Base-by-base conservation (phyloP, 1,140 invertebrate species). In the Araneus ventricosus region DNA sequence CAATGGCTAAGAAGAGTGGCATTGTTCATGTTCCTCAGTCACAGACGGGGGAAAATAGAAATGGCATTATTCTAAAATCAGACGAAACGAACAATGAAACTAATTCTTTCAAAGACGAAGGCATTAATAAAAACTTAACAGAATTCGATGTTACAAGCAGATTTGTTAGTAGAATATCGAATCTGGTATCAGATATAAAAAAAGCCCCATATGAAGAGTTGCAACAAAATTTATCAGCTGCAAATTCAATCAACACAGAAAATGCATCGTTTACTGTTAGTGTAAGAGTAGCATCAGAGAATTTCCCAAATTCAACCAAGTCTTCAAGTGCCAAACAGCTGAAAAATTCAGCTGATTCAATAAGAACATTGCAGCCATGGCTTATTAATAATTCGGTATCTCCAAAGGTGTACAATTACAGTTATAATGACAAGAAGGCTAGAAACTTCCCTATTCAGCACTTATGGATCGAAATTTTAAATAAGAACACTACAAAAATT, bases 91-190 rank as follows among this genome's bases (percentile, higher is more conserved):
- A 61, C 8, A 4, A 61, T 37, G 3, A 10, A 4, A 22, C 10
- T 27, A 63, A 20, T 7, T 30, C 34, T 30, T 24, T 6, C 24
- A 24, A 37, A 45, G 34, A 24, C 2, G 30, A 10, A n/a, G n/a
- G 37, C 17, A 37, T 27, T n/a, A 61, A 87, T 27, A 87, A n/a
- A 34, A 37, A 61, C n/a, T 8, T 24, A 20, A 45, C 85, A 34
- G 85, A 87, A 39, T 87, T 61, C 20, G 52, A 63, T 27, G n/a
- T 45, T 17, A 87, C 85, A 4, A 87, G 57, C 57, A 87, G 37
- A 37, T 87, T 87, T 37, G 27, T 87, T 27, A 87, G 61, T 22
- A 59, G 85, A 61, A 87, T 87, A 61, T 87, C 85, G 0, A 87
- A 87, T 37, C 17, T 87, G 22, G 85, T 87, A 0, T 87, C 85